These are phyloP conservation scores for Siphamia tubifer DNA, from an alignment of 2,113 vertebrate species.

Conservation along the genomic window DNA sequence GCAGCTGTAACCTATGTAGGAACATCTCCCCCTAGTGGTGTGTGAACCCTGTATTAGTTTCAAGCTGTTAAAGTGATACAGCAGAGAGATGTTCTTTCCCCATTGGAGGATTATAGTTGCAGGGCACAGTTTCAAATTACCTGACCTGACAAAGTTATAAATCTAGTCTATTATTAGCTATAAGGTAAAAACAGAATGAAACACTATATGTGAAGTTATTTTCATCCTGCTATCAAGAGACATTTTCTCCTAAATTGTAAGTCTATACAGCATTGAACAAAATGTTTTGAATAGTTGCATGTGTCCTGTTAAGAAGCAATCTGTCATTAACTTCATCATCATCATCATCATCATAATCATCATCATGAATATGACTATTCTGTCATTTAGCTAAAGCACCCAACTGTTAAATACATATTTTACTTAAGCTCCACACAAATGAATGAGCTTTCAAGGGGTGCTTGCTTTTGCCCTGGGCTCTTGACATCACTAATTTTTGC, in stretches of 20 bases:
- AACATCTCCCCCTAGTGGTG: conserved; percentile 80
- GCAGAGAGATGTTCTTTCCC: conserved; percentile 49
- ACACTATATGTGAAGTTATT: conserved; percentile 53
- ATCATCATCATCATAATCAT: not conserved
- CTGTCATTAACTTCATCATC: not conserved
- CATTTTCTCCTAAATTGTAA: conserved; percentile 34
- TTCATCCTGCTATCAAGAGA: conserved; percentile 46
- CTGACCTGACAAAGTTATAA: conserved; percentile 59
- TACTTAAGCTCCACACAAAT: not conserved
- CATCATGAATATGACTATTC: not conserved
- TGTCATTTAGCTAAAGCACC: not conserved
- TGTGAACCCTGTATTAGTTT: not conserved
- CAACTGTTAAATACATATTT: conserved; percentile 12
- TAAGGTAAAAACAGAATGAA: conserved; percentile 69
- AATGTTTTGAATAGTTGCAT: conserved; percentile 25
- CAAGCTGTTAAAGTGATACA: conserved; percentile 23
- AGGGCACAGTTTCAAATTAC: conserved; percentile 67
- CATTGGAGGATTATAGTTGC: conserved; percentile 48
- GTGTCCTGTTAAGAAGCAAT: not conserved
- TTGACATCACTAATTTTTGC: not conserved
- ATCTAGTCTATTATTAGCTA: conserved; percentile 65
- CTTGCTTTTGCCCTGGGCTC: conserved; percentile 5
- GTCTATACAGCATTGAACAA: conserved; percentile 37
- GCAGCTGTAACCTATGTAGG: conserved; percentile 55
- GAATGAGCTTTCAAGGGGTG: not conserved